These are phyloP conservation scores for Cinclus cinclus DNA, from an alignment of 2,113 vertebrate species.

Conservation along the genomic window DNA sequence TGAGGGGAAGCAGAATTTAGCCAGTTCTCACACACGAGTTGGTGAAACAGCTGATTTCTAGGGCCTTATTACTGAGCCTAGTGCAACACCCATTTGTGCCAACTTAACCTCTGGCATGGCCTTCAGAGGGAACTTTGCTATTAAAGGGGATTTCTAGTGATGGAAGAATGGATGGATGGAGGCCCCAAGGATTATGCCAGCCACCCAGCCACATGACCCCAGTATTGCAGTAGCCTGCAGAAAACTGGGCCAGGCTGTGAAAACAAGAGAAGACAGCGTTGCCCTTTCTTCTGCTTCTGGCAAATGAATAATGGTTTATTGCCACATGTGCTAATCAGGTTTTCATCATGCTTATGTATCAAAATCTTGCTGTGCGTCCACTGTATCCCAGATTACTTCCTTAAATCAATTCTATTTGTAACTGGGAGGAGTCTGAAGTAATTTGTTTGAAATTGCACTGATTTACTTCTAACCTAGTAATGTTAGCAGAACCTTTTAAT, in stretches of 20 bases:
- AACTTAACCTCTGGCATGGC: not conserved
- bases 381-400: not conserved
- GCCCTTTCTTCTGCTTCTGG: not conserved
- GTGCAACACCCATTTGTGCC: not conserved
- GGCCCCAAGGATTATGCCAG: not conserved
- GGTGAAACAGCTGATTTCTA: not conserved
- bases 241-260: not conserved
- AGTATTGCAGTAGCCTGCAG: not conserved
- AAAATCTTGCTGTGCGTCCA: not conserved
- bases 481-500: not conserved
- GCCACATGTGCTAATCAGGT: not conserved
- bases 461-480: not conserved
- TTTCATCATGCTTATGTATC: not conserved
- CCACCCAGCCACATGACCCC: not conserved
- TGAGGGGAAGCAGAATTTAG: not conserved
- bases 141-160: not conserved
- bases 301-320: not conserved
- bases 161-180: not conserved
- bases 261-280: accelerated
- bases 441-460: not conserved
- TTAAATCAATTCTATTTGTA: not conserved
- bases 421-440: not conserved
- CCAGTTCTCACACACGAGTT: accelerated
- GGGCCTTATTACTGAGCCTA: not conserved
- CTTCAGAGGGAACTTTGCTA: not conserved